Conservation (phyloP, 1,140 invertebrate genomes). For the Leguminivora glycinivorella region DNA sequence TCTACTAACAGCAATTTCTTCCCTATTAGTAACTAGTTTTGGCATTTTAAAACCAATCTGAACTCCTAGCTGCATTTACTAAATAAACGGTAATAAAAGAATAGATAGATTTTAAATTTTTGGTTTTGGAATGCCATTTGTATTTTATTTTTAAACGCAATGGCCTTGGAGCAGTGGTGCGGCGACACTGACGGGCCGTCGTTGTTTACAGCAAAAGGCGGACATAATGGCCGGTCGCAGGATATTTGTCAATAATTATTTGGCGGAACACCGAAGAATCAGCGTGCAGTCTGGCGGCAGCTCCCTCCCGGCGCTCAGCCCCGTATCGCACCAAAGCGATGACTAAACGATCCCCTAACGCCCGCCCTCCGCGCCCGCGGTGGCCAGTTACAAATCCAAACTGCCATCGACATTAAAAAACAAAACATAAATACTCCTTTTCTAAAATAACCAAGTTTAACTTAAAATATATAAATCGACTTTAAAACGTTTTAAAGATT, state of each 20-base stretch:
- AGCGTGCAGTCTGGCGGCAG: conserved; percentile 78
- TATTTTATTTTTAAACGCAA: conserved; percentile 48
- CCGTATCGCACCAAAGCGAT: conserved; percentile 76
- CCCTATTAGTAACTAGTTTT: conserved; percentile 55
- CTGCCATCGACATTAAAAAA: conserved; percentile 35
- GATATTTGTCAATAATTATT: conserved; percentile 81
- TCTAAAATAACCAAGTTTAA: conserved; percentile 29
- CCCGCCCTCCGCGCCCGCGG: too few relatives aligned
- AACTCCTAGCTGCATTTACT: conserved; percentile 1
- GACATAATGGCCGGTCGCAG: conserved; percentile 79
- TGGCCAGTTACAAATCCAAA: conserved; percentile 36
- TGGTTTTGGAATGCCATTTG: conserved; percentile 61
- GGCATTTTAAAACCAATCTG: conserved; percentile 65
- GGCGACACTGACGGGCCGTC: conserved; percentile 64
- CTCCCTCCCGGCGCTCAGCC: conserved; percentile 75
- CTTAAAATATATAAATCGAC: conserved; percentile 25
- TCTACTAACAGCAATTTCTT: conserved; percentile 47
- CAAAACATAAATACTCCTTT: conserved; percentile 14
- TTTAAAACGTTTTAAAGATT: conserved; percentile 39
- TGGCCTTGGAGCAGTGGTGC: conserved; percentile 35
- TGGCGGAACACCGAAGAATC: conserved; percentile 80
- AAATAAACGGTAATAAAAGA: conserved; percentile 3
- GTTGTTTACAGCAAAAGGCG: conserved; percentile 79
- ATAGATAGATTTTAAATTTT: conserved; percentile 29
- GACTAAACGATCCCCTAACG: conserved; percentile 54